A percentile compares a stretch with the other conserved stretches of the same genome.
phyloP scores from a whole-genome alignment of 2,797 vertebrate species.

The Forpus xanthops region DNA sequence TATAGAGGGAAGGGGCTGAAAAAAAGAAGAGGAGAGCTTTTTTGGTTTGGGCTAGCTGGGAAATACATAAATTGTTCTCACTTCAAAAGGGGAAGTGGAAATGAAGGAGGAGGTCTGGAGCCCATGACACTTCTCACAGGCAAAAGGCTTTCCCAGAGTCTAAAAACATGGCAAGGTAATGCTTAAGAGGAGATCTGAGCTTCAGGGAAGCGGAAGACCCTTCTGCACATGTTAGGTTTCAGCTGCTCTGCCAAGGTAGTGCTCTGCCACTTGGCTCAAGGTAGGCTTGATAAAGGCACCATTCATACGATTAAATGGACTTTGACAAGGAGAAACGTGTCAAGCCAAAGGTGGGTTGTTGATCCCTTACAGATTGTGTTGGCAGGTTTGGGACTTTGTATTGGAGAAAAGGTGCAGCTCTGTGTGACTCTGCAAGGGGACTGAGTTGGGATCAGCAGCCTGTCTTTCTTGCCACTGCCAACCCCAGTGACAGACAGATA shows the following conservation, averaged over 20 bases:
- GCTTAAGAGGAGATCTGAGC: background rate
- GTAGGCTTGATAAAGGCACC: background rate
- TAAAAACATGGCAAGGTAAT: background rate
- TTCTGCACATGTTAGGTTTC: background rate
- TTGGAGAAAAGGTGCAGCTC: background rate
- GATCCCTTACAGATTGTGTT: background rate
- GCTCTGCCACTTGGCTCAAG: background rate
- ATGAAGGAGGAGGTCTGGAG: background rate
- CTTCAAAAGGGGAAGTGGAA: background rate
- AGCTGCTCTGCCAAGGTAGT: background rate
- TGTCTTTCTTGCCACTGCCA: background rate
- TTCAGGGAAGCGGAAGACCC: rapidly evolving
- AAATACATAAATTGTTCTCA: background rate
- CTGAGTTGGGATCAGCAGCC: background rate
- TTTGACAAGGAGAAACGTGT: background rate
- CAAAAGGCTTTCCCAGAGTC: background rate
- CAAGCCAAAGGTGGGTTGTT: background rate
- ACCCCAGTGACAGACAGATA: background rate
- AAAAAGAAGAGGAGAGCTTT: background rate
- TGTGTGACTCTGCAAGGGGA: background rate
- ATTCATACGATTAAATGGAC: background rate
- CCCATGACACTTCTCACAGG: background rate
- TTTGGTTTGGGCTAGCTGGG: background rate
- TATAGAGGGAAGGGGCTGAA: background rate
- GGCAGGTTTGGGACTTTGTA: background rate